Evolutionary conservation across 2,888 invertebrate species (phyloP).

Genomic region (Hermaeophaga mercurialis): DNA sequence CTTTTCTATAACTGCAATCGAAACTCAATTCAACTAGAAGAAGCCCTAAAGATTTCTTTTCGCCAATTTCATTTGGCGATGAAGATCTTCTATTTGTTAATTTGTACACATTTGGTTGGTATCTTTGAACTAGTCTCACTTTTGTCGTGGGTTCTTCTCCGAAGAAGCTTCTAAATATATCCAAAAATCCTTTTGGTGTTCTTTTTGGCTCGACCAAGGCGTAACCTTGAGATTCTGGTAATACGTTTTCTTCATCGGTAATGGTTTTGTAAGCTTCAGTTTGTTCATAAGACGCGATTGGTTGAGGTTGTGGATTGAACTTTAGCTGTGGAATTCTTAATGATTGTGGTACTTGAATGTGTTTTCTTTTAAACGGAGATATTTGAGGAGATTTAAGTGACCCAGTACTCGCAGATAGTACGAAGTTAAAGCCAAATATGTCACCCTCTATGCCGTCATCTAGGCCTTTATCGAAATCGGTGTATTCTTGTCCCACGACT

Average conservation of each 20-base stretch:
- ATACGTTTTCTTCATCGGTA: constrained; percentile 4
- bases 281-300: background rate
- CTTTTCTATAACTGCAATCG: constrained; percentile 58
- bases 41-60: constrained; percentile 55
- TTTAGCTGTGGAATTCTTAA: background rate
- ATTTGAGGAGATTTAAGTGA: constrained; percentile 1
- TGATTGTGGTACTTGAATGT: constrained; percentile 1
- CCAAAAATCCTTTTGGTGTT: constrained; percentile 22
- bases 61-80: constrained; percentile 20
- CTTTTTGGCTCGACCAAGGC: constrained; percentile 4
- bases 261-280: constrained; percentile 1
- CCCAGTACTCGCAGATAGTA: constrained; percentile 60
- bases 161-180: constrained; percentile 22
- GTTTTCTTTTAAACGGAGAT: constrained; percentile 13
- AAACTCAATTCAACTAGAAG: constrained; percentile 58
- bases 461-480: constrained; percentile 67
- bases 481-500: constrained; percentile 72
- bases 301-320: background rate
- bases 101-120: background rate
- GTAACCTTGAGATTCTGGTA: constrained; percentile 17
- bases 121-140: constrained; percentile 21
- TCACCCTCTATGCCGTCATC: constrained; percentile 73
- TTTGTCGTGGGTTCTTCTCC: constrained; percentile 5
- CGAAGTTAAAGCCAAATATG: constrained; percentile 69
- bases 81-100: constrained; percentile 1